Percentiles rank a stretch among this genome's conserved stretches.
Evolutionary conservation across 2,888 invertebrate genomes (phyloP).

Genomic region (Aricia artaxerxes): DNA sequence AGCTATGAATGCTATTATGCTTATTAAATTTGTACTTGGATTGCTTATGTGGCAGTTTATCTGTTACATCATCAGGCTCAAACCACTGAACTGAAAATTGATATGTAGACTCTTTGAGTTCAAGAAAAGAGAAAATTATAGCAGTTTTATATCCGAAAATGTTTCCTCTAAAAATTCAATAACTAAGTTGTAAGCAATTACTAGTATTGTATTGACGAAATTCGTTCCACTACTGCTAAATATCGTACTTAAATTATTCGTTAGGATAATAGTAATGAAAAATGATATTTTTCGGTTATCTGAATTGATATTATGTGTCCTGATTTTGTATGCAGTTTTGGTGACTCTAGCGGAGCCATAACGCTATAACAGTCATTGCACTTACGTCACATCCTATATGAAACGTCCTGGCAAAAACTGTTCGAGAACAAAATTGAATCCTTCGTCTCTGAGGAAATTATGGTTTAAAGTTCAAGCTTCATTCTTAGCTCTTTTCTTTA

Average conservation of each 20-base stretch:
- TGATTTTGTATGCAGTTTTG: neutral
- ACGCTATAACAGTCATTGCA: neutral
- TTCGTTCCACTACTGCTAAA: no score
- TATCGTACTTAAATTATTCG: neutral
- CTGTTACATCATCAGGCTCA: no score
- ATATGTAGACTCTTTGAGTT: no score
- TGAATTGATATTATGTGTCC: neutral
- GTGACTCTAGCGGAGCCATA: neutral
- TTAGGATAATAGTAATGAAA: neutral
- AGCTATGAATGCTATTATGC: neutral
- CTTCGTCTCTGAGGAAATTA: constrained; percentile 10
- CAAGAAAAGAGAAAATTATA: no score
- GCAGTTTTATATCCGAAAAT: no score
- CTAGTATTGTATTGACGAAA: neutral
- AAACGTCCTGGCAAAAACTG: constrained; percentile 2
- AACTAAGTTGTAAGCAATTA: neutral
- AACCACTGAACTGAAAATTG: no score
- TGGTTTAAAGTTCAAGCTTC: neutral
- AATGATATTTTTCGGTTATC: neutral
- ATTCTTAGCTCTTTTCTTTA: neutral
- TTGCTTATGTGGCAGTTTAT: no score
- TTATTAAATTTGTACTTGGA: neutral
- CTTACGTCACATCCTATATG: constrained; percentile 2
- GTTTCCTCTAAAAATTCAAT: no score
- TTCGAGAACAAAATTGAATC: constrained; percentile 7